Percentiles rank a stretch among this genome's conserved stretches.
phyloP scores from a whole-genome alignment of 2,113 vertebrate genomes.

The Megatriorchis doriae region DNA sequence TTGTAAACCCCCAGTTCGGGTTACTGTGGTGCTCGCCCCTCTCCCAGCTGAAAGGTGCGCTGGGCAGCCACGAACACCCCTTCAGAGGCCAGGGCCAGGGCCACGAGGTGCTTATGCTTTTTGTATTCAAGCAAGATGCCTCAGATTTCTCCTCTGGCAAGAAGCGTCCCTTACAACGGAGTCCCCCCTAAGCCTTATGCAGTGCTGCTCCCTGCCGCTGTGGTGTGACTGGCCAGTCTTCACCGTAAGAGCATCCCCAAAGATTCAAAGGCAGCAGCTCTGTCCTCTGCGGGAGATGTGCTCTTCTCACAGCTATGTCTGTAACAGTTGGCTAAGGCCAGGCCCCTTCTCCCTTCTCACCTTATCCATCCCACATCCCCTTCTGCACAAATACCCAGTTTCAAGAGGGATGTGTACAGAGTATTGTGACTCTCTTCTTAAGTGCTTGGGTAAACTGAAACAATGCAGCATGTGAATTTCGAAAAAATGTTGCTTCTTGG shows the following conservation, averaged over 20 bases:
- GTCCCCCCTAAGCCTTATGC: rapidly evolving
- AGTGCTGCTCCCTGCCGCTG: background rate
- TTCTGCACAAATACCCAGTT: background rate
- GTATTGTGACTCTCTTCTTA: background rate
- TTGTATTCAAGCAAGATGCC: background rate
- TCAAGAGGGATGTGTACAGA: background rate
- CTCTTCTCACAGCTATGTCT: background rate
- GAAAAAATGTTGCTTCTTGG: background rate
- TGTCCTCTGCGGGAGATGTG: too few species aligned
- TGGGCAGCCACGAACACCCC: too few species aligned
- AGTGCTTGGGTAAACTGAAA: background rate
- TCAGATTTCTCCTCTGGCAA: background rate
- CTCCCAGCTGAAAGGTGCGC: background rate
- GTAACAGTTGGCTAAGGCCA: background rate
- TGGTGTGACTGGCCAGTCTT: background rate
- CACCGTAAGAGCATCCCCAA: background rate
- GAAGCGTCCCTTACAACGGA: too few species aligned
- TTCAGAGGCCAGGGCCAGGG: background rate
- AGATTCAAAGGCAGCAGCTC: background rate
- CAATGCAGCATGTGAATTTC: background rate
- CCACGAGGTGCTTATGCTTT: rapidly evolving
- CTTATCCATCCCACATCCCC: background rate
- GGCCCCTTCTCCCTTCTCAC: rapidly evolving
- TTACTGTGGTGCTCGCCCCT: rapidly evolving
- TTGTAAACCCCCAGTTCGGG: background rate